phyloP scores from a whole-genome alignment of 2,888 invertebrate species.

The Polyommatus iphigenia region DNA sequence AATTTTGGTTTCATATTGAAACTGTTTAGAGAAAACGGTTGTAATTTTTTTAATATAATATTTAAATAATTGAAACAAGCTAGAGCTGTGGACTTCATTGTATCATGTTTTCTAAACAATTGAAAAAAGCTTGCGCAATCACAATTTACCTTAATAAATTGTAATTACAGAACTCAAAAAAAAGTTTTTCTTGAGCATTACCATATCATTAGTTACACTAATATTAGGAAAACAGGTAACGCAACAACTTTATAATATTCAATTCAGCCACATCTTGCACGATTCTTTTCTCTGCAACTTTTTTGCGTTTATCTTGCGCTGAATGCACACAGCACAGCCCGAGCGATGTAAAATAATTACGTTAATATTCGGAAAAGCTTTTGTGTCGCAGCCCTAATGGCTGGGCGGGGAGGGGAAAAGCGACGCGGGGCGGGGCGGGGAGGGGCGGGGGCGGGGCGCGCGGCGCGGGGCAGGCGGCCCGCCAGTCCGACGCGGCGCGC shows the following conservation, averaged over 20 bases:
- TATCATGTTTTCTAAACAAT: too few relatives aligned
- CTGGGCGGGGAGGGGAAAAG: constrained; percentile 53
- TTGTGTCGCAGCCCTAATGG: constrained; percentile 55
- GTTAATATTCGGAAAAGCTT: constrained; percentile 55
- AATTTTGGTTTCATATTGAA: not conserved
- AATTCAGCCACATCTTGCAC: not conserved
- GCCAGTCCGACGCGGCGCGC: constrained; percentile 77
- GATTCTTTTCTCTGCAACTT: not conserved
- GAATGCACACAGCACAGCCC: not conserved
- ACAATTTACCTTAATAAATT: too few relatives aligned
- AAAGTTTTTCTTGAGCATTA: too few relatives aligned
- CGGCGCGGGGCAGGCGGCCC: constrained; percentile 46
- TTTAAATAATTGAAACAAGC: too few relatives aligned
- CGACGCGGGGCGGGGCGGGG: constrained; percentile 41
- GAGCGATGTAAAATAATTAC: constrained; percentile 44
- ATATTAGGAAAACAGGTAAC: not conserved
- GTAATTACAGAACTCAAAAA: too few relatives aligned
- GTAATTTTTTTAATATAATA: too few relatives aligned
- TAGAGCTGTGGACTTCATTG: too few relatives aligned
- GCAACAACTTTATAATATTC: not conserved
- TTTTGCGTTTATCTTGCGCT: not conserved
- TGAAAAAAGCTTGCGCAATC: too few relatives aligned
- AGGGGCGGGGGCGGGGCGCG: constrained; percentile 40
- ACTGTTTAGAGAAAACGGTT: too few relatives aligned
- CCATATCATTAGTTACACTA: not conserved